phyloP scores from a whole-genome alignment of 1,140 invertebrate genomes.

The Tetranychus cinnabarinus region DNA sequence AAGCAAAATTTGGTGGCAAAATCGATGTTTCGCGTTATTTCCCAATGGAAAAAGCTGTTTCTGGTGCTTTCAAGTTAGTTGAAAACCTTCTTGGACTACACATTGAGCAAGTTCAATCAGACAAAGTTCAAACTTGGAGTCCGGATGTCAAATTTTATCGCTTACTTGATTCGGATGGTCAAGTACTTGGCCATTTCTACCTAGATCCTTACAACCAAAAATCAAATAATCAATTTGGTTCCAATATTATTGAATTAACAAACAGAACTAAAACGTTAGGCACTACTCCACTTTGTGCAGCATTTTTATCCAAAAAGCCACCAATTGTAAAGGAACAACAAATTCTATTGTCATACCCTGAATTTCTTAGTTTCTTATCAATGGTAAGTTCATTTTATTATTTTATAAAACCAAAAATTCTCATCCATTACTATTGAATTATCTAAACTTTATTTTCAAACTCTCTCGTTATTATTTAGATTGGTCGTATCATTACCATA shows the following conservation, averaged over 20 bases:
- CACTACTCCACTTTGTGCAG: not conserved
- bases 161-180: no score
- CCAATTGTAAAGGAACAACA: no score
- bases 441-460: not conserved
- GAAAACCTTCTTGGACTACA: slow-evolving; percentile 52
- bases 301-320: not conserved
- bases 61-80: slow-evolving; percentile 44
- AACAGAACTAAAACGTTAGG: not conserved
- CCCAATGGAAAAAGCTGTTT: slow-evolving; percentile 46
- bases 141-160: no score
- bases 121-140: no score
- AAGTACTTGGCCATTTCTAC: not conserved
- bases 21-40: slow-evolving; percentile 53
- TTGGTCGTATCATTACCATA: not conserved
- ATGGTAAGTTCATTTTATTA: no score
- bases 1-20: slow-evolving; percentile 28
- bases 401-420: no score
- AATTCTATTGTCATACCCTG: no score
- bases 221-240: not conserved
- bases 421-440: no score
- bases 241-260: not conserved
- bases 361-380: no score
- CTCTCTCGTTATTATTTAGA: not conserved
- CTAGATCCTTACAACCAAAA: not conserved
- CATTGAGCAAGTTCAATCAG: slow-evolving; percentile 28